phyloP scores from a whole-genome alignment of 2,113 vertebrate species.

The Danionella cerebrum region DNA sequence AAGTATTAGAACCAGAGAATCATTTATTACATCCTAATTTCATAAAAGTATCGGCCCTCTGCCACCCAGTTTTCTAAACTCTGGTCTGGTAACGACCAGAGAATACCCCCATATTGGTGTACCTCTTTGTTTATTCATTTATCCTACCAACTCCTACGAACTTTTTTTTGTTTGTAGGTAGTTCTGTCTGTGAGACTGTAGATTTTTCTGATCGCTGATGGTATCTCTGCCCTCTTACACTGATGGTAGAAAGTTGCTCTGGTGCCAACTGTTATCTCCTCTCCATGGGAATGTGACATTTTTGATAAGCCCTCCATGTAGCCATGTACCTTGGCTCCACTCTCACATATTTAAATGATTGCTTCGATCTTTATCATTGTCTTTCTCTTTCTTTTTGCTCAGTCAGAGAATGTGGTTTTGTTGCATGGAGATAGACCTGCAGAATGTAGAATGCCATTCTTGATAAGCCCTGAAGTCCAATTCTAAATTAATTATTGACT shows the following conservation, averaged over 20 bases:
- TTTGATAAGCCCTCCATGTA: slow-evolving; percentile 16
- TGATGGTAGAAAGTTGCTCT: background rate
- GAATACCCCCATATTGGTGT: too few species aligned
- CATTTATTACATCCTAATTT: too few species aligned
- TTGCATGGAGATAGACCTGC: background rate
- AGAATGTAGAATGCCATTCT: background rate
- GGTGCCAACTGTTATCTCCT: slow-evolving; percentile 20
- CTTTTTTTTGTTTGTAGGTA: background rate
- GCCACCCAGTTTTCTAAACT: too few species aligned
- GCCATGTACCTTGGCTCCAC: background rate
- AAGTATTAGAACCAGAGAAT: too few species aligned
- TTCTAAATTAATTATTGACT: too few species aligned
- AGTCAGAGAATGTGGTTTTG: background rate
- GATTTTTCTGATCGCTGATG: background rate
- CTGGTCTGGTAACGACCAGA: too few species aligned
- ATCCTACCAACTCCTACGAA: too few species aligned
- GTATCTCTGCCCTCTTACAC: background rate
- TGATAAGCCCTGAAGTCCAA: too few species aligned
- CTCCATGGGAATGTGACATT: slow-evolving; percentile 16
- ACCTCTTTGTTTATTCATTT: too few species aligned
- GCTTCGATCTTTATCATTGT: background rate
- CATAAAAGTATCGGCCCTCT: too few species aligned
- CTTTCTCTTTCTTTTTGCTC: background rate
- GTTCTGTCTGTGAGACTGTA: background rate
- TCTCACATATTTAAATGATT: background rate